Evolutionary conservation across 2,113 vertebrate species (phyloP).

Genomic region (Lichenostomus cassidix): DNA sequence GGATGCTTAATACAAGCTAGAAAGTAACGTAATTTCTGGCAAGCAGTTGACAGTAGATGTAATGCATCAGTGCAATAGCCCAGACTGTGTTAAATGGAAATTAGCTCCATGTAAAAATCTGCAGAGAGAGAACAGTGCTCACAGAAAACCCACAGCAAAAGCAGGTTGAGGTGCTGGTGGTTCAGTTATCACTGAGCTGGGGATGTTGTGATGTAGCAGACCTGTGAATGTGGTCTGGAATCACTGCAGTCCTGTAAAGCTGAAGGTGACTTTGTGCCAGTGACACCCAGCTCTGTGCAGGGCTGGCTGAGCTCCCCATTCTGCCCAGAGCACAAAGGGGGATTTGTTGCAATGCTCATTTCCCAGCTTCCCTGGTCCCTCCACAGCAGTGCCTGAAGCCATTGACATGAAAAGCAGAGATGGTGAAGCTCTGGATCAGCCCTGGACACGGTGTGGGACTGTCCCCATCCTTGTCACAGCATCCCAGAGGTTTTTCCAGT

Average conservation of each 20-base stretch:
- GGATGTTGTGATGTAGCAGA: neutral
- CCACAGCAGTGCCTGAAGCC: fast-evolving
- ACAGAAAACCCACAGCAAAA: neutral
- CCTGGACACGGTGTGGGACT: neutral
- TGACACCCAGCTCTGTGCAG: fast-evolving
- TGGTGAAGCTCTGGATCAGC: neutral
- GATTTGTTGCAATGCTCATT: fast-evolving
- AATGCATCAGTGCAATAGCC: neutral
- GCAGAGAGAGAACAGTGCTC: neutral
- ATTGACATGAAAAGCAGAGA: neutral
- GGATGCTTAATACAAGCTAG: neutral
- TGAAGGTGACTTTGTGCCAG: neutral
- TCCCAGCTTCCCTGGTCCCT: neutral
- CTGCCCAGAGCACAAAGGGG: neutral
- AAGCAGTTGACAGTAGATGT: neutral
- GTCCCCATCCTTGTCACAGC: neutral
- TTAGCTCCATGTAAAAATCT: neutral
- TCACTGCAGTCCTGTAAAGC: neutral
- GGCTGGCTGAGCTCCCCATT: neutral
- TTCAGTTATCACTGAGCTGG: neutral
- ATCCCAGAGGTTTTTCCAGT: neutral
- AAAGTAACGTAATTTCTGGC: slow-evolving; percentile 28
- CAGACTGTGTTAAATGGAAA: neutral
- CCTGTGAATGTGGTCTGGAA: neutral
- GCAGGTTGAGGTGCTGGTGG: neutral